Evolutionary conservation across 2,888 invertebrate species (phyloP).

Genomic region (Volucella bombylans): DNA sequence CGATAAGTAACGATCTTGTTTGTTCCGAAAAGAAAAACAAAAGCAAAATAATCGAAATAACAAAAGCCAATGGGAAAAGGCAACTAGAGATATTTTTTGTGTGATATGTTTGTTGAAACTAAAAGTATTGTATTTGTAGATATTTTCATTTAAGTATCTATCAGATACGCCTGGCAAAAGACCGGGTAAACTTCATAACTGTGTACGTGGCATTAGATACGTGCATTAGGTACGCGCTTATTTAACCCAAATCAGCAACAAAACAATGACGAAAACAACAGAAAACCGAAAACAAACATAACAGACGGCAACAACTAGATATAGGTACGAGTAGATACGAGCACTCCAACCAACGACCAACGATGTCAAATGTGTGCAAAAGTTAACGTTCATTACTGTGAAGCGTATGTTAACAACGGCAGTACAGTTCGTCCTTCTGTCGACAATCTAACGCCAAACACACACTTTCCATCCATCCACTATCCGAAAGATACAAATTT

Average conservation of each 20-base stretch:
- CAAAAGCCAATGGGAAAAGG: slow-evolving; percentile 51
- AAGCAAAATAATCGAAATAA: slow-evolving; percentile 17
- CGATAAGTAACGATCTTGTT: slow-evolving; percentile 28
- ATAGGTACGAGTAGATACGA: slow-evolving; percentile 14
- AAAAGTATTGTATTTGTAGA: slow-evolving; percentile 68
- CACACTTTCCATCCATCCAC: slow-evolving; percentile 59
- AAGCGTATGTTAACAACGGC: slow-evolving; percentile 66
- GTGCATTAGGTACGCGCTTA: slow-evolving; percentile 62
- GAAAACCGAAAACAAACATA: slow-evolving; percentile 75
- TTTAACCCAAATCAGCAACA: slow-evolving; percentile 46
- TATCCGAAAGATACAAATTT: slow-evolving; percentile 63
- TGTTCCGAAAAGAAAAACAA: slow-evolving; percentile 25
- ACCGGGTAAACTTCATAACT: slow-evolving; percentile 50
- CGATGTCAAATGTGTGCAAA: slow-evolving; percentile 75
- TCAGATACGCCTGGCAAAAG: slow-evolving; percentile 58
- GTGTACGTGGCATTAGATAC: slow-evolving; percentile 3
- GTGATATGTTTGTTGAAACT: slow-evolving; percentile 69
- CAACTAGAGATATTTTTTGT: slow-evolving; percentile 67
- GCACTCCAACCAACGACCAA: slow-evolving; percentile 49
- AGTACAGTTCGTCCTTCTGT: slow-evolving; percentile 68
- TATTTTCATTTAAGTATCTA: slow-evolving; percentile 72
- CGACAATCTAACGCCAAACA: slow-evolving; percentile 27
- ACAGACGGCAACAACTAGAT: slow-evolving; percentile 74
- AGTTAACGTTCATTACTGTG: slow-evolving; percentile 65
- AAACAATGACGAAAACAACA: slow-evolving; percentile 76